Evolutionary conservation across 2,113 vertebrate species (phyloP).

Genomic region (Clarias macrocephalus): DNA sequence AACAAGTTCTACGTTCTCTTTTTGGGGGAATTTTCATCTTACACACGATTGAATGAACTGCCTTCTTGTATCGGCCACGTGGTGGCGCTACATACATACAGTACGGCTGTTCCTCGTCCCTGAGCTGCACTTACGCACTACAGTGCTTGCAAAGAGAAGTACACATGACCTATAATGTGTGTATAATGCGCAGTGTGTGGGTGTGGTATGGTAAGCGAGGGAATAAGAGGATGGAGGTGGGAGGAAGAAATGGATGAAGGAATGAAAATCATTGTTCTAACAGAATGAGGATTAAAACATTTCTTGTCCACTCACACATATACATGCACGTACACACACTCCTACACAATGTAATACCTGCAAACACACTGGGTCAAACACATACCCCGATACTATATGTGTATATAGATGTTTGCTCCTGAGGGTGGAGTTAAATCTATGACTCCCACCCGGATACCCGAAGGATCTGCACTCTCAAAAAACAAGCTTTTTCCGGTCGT

Average conservation of each 20-base stretch:
- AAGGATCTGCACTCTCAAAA: too few relatives aligned
- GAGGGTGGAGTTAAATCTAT: too few relatives aligned
- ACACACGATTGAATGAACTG: background rate
- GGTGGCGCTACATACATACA: constrained; percentile 45
- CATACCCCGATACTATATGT: background rate
- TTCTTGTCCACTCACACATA: constrained; percentile 54
- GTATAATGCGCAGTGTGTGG: background rate
- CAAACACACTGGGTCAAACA: background rate
- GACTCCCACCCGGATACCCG: too few relatives aligned
- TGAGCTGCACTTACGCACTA: background rate
- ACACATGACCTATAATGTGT: background rate
- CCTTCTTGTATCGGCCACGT: constrained; percentile 33
- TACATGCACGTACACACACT: constrained; percentile 44
- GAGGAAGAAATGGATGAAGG: constrained; percentile 16
- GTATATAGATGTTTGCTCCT: too few relatives aligned
- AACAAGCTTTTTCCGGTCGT: background rate
- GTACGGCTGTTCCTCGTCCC: background rate
- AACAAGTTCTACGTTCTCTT: background rate
- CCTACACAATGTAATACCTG: background rate
- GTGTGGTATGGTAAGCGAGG: background rate
- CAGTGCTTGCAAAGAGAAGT: background rate
- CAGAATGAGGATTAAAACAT: constrained; percentile 44
- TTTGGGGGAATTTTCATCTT: background rate
- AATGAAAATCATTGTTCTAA: constrained; percentile 47
- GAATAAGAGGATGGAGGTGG: constrained; percentile 13